Evolutionary conservation across 1,140 invertebrate genomes (phyloP).

Genomic region (Lepidostoma basale): DNA sequence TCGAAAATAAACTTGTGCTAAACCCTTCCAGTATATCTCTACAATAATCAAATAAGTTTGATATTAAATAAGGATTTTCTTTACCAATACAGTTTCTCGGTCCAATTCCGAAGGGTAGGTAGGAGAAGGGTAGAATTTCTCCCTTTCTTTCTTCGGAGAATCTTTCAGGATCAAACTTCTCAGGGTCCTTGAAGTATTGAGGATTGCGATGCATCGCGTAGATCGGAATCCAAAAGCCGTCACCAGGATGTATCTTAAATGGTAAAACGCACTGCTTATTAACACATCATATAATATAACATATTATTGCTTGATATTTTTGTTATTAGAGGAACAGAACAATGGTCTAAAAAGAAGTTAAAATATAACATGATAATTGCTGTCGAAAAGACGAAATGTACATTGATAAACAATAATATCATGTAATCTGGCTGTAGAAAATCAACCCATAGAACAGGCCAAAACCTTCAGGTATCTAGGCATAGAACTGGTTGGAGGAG

Average conservation of each 20-base stretch:
- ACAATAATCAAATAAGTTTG: too few relatives aligned
- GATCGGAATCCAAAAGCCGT: conserved; percentile 60
- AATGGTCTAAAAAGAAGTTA: too few relatives aligned
- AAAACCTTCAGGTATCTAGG: too few relatives aligned
- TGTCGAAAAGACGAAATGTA: too few relatives aligned
- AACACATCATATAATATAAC: neutral
- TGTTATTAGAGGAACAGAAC: neutral
- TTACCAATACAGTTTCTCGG: conserved; percentile 43
- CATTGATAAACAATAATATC: too few relatives aligned
- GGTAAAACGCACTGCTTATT: neutral
- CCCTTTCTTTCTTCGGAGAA: conserved; percentile 54
- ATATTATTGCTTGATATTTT: neutral
- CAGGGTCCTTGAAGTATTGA: conserved; percentile 71
- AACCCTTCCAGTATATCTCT: too few relatives aligned
- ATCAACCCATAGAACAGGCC: too few relatives aligned
- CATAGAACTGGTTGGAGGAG: too few relatives aligned
- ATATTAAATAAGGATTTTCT: too few relatives aligned
- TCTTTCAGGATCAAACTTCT: conserved; percentile 75
- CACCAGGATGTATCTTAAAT: neutral
- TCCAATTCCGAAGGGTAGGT: conserved; percentile 43
- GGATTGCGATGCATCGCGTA: conserved; percentile 67
- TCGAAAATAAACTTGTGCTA: too few relatives aligned
- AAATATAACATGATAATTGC: too few relatives aligned
- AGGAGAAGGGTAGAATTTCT: conserved; percentile 30
- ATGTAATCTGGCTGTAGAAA: too few relatives aligned